Base-by-base conservation (phyloP, 2,888 invertebrate genomes). In the Drosophila mettleri region DNA sequence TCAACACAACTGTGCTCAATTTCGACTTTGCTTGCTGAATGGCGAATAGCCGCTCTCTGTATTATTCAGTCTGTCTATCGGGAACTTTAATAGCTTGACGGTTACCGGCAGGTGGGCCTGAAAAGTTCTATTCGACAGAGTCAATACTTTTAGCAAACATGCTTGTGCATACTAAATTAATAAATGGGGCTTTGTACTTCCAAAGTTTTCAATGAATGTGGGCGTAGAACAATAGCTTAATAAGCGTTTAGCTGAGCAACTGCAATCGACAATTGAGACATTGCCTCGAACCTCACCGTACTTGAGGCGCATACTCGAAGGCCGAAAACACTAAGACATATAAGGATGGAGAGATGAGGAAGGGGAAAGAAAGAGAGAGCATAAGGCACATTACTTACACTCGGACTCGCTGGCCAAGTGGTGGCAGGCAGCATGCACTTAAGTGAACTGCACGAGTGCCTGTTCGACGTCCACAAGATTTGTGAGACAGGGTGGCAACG, bases 191-290 rank as follows among this genome's bases (percentile, higher is more conserved):
- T 22, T 33, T 34, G 49, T 12, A 22, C 31, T 29, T 12, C 54
- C 16, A 20, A 22, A 22, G 31, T 12, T 22, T 20, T 5, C 6
- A 22, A 29, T 3, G 38, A 38, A 12, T 31, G 27, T 20, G 24
- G 34, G 24, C 34, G 20, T 41, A n/a, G 16, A 20, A 18, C 27
- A 51, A 31, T 36, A 45, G 29, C 64, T 52, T 45, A 45, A 33
- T n/a, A 57, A 67, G 43, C 58, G 43, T 38, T 67, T 51, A 49
- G 41, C 49, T 48, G 29, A 43, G 59, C 45, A 55, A 43, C 46
- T 45, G 58, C 74, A 48, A 49, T 41, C 70, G 53, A 34, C 76
- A 64, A 75, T 70, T 75, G 76, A 75, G 60, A 70, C 69, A 43
- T 22, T 41, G 41, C 38, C 39, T 16, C 43, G 34, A 31, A 22